Conservation (phyloP, 2,797 vertebrate species). For the Anisognathus igniventris region DNA sequence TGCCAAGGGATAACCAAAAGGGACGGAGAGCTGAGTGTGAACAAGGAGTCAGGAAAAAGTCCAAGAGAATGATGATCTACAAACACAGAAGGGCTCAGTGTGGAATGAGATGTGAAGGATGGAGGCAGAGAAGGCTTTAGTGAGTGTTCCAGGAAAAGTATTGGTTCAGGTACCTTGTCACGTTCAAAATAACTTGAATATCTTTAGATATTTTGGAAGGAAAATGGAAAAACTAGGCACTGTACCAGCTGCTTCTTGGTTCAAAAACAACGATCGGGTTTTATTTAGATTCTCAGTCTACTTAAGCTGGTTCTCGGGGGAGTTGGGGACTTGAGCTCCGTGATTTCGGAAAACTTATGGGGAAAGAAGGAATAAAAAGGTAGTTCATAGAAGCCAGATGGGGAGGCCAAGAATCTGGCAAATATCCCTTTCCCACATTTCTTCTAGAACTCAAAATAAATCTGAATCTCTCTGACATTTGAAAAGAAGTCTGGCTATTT, state of each 20-base stretch:
- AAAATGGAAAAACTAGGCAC: slow-evolving; percentile 13
- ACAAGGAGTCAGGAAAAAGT: background rate
- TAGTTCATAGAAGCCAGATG: slow-evolving; percentile 60
- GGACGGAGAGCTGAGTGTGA: background rate
- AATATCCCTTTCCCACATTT: slow-evolving; percentile 58
- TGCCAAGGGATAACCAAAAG: background rate
- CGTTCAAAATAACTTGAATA: slow-evolving; percentile 1
- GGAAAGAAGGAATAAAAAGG: slow-evolving; percentile 49
- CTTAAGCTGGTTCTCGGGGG: background rate
- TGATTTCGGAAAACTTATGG: slow-evolving; percentile 20
- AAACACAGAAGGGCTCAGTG: background rate
- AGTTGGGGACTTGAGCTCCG: background rate
- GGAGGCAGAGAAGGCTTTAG: background rate
- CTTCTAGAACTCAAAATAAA: slow-evolving; percentile 64
- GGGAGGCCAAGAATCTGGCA: slow-evolving; percentile 56
- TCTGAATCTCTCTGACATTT: slow-evolving; percentile 60
- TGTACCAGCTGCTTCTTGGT: slow-evolving; percentile 21
- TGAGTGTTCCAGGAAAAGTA: background rate
- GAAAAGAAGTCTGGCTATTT: slow-evolving; percentile 62
- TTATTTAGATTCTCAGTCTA: slow-evolving; percentile 36
- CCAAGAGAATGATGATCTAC: background rate
- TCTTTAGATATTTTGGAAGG: slow-evolving; percentile 27
- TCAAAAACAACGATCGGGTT: slow-evolving; percentile 31
- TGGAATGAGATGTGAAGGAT: background rate
- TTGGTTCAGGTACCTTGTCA: background rate